Evolutionary conservation across 1,140 invertebrate species (phyloP), one percentile per base, ranked within the genome.

Genomic region (Heliconius congener): DNA sequence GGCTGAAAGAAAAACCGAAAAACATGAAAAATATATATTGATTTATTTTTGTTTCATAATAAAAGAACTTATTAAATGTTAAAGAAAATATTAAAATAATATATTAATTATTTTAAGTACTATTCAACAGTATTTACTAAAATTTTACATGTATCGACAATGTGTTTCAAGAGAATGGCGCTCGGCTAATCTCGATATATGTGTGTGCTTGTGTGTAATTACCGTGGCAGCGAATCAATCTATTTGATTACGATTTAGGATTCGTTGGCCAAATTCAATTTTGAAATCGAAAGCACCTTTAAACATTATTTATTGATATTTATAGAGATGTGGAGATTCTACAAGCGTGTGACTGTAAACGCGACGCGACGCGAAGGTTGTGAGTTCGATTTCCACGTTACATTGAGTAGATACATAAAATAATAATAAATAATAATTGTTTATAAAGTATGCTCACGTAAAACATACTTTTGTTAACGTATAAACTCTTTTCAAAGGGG

Each of bases 161-260:
- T 30, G 60, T n/a, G 60, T 66, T 30, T 30, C 27, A 66, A n/a
- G 23, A 66, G 60, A 66, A 66, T 30, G 23, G 60, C 60, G 60
- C 27, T 30, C 60, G 60, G 27, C 27, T 66, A 66, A 30, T 66
- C 60, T 76, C 71, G 46, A 72, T 75, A 80, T 72, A 57, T 73
- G n/a, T 39, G 60, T 75, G 73, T 79, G 73, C 46, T 73, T 73
- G 72, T 27, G 72, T 73, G 39, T 73, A 50, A 66, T 66, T 66
- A 66, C 60, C 60, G 60, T 66, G 60, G 11, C 27, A 30, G 60
- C 50, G 72, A 73, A 78, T 78, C 77, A 73, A 78, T 73, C 71
- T 73, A 60, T 66, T 66, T 66, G 52, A 71, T 73, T 42, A 78
- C 19, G 27, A 73, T 50, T 46, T 50, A 46, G 72, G 72, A 50